phyloP scores from a whole-genome alignment of 2,113 vertebrate genomes.

The Austrofundulus limnaeus region DNA sequence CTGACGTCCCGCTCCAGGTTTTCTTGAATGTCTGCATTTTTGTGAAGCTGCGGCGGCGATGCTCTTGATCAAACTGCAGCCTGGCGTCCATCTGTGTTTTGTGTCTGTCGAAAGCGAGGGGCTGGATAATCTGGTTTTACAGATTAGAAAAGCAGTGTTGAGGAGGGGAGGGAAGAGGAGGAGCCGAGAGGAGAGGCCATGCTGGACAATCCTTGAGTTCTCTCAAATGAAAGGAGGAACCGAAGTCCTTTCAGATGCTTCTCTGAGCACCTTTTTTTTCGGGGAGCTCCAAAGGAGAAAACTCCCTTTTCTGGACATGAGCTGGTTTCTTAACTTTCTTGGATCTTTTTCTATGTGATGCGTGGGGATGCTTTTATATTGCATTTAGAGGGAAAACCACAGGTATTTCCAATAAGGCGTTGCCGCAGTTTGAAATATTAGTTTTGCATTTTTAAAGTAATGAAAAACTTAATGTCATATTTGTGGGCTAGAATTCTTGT shows the following conservation, averaged over 20 bases:
- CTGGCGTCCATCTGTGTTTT: constrained; percentile 77
- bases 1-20: background rate
- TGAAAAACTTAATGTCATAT: constrained; percentile 38
- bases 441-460: constrained; percentile 32
- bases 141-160: constrained; percentile 79
- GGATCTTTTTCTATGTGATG: constrained; percentile 14
- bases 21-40: constrained; percentile 31
- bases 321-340: constrained; percentile 21
- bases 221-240: constrained; percentile 18
- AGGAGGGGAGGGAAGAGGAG: constrained; percentile 50
- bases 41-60: constrained; percentile 30
- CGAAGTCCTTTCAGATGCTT: constrained; percentile 17
- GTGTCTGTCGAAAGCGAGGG: constrained; percentile 40
- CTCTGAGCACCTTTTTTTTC: constrained; percentile 3
- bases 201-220: constrained; percentile 33
- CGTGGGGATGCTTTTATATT: constrained; percentile 22
- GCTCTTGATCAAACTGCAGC: constrained; percentile 64
- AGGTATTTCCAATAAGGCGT: constrained; percentile 33
- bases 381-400: constrained; percentile 26
- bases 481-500: constrained; percentile 13
- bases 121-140: constrained; percentile 86
- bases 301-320: constrained; percentile 3
- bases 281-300: background rate
- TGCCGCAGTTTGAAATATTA: constrained; percentile 26
- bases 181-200: constrained; percentile 41